Base-by-base conservation (phyloP, 1,140 invertebrate genomes). In the Caenorhabditis briggsae region DNA sequence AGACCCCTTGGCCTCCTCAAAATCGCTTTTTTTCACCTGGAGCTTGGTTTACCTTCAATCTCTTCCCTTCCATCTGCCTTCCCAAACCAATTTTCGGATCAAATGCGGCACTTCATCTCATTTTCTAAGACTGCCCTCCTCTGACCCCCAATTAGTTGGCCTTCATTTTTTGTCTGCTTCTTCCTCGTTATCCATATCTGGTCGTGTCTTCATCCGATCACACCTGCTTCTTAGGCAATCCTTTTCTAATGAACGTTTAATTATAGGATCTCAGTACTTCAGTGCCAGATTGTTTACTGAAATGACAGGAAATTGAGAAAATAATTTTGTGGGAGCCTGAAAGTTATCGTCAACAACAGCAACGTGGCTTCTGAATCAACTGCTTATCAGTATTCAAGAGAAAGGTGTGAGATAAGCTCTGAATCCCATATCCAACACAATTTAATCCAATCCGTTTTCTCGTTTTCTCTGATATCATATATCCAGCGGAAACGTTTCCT, bases 1-100 rank as follows among this genome's bases (percentile, higher is more conserved):
- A 3, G 3, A 33, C 33, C 33, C 33, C 33, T 33, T 33, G 33
- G 33, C 33, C 3, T 33, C 33, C 3, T 33, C 33, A 33, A 33
- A 33, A 33, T 33, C 33, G 33, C 3, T 16, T 53, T 5, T 53
- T 53, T 53, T 5, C 50, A 53, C 50, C 9, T 1, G 9, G 16
- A 53, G 9, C 33, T 33, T 33, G 33, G 3, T 33, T 33, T 33
- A 33, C 7, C n/a, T n/a, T n/a, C n/a, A 58, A 58, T 58, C 56
- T n/a, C 16, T 58, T 58, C n/a, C 56, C 18, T 58, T n/a, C 6
- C 7, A 14, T 2, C 12, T 11, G 9, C 59, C 8, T 33, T 61
- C 59, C n/a, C 23, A 61, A 25, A 61, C 59, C 59, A 61, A 61
- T 61, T 61, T 61, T 61, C 59, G 59, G 59, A 61, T 61, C 59